These are phyloP conservation scores for Elachura formosa DNA, from an alignment of 2,113 vertebrate species.

Conservation along the genomic window DNA sequence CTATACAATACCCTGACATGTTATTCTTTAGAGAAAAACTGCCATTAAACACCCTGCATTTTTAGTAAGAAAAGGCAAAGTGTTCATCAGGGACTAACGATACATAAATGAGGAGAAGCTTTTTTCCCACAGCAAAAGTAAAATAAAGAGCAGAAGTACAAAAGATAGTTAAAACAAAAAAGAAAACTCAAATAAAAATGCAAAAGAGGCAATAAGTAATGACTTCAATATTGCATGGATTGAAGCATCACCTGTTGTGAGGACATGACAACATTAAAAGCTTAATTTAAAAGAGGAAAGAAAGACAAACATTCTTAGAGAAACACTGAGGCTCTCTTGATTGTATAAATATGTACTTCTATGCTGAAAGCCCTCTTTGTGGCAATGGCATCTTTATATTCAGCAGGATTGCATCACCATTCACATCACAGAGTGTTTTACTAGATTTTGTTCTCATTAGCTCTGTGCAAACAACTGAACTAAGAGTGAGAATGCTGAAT, in stretches of 20 bases:
- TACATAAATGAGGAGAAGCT: not conserved
- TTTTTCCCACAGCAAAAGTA: not conserved
- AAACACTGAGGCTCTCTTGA: not conserved
- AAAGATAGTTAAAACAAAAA: not conserved
- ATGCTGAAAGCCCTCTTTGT: not conserved
- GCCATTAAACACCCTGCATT: not conserved
- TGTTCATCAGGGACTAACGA: not conserved
- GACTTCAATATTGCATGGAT: not conserved
- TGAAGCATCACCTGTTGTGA: not conserved
- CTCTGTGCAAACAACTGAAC: not conserved
- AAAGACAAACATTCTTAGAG: not conserved
- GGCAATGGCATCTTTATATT: not conserved
- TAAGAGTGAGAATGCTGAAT: not conserved
- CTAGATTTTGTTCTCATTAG: conserved; percentile 29
- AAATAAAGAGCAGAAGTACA: not conserved
- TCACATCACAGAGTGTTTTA: not conserved
- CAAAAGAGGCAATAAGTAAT: not conserved
- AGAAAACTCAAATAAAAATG: not conserved
- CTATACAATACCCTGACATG: not conserved
- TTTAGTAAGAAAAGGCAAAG: not conserved
- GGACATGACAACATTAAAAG: not conserved
- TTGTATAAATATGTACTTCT: not conserved
- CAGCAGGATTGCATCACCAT: not conserved
- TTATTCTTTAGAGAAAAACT: not conserved
- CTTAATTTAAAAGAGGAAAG: not conserved